A percentile compares a stretch with the other conserved stretches of the same genome.
phyloP scores from a whole-genome alignment of 1,140 invertebrate genomes.

The Cyphomyrmex costatus region DNA sequence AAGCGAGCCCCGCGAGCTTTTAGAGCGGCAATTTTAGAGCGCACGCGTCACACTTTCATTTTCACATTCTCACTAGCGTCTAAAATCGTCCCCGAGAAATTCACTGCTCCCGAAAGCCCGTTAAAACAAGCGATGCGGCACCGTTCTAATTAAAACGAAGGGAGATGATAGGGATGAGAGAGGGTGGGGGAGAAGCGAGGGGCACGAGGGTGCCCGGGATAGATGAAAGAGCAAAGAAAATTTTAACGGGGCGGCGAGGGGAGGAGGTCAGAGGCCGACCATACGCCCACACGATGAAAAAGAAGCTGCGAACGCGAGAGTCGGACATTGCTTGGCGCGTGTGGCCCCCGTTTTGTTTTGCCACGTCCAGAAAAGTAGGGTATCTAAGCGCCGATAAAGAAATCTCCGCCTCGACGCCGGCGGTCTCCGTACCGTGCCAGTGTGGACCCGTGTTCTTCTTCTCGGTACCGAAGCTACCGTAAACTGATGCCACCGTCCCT shows the following conservation, averaged over 20 bases:
- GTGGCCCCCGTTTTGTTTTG: constrained; percentile 69
- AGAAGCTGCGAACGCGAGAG: constrained; percentile 31
- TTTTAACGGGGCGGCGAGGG: constrained; percentile 28
- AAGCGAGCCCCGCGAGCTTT: constrained; percentile 44
- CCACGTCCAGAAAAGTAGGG: constrained; percentile 66
- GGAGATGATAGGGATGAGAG: neutral
- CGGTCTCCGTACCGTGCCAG: neutral
- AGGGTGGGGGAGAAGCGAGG: too few relatives aligned
- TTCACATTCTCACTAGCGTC: constrained; percentile 48
- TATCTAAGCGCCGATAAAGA: constrained; percentile 76
- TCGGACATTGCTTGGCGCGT: constrained; percentile 51
- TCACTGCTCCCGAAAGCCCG: constrained; percentile 36
- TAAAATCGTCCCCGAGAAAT: constrained; percentile 58
- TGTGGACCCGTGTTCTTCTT: neutral
- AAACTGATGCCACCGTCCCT: constrained; percentile 18
- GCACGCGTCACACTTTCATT: constrained; percentile 47
- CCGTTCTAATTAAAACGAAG: constrained; percentile 58
- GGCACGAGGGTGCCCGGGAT: too few relatives aligned
- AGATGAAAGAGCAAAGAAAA: constrained; percentile 55
- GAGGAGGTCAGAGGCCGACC: neutral
- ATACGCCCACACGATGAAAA: constrained; percentile 46
- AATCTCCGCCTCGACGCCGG: constrained; percentile 62
- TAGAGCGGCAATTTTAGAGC: constrained; percentile 60
- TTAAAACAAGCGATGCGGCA: constrained; percentile 61
- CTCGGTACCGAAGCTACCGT: constrained; percentile 28